Evolutionary conservation across 1,140 invertebrate species (phyloP), one percentile per base, ranked within the genome.

Genomic region (Dysdera silvatica): DNA sequence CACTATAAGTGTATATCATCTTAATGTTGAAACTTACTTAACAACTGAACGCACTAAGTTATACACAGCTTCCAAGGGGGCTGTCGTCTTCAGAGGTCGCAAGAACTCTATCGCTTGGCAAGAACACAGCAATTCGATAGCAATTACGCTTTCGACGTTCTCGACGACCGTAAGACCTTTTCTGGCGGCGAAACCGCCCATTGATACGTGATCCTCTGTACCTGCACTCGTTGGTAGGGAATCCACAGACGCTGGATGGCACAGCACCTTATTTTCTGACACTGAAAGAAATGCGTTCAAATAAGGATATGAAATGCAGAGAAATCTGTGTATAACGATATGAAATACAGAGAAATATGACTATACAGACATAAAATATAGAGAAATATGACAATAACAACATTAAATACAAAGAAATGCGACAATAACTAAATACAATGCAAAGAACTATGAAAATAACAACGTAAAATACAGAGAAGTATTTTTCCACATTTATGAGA

Each of bases 31-130:
- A 20, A 66, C 60, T 70, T 71, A 80, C 78, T 75, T 77, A 3
- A 76, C 80, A 28, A 79, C 76, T 24, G 74, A 74, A 41, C 85
- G 74, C n/a, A 87, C 85, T 2, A 83, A 74, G 49, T 79, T 77
- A 70, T 85, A 83, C 20, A 87, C 83, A 66, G 83, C 84, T 71
- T 87, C 85, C 33, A 87, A 71, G 3, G 86, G 85, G 7, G 77
- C 75, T 2, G 86, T 87, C 12, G 84, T 84, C 69, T 82, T 85
- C 29, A 87, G 72, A 3, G 86, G 86, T 29, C 85, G 76, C 18
- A 87, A 73, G 73, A 88, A 88, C 70, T 87, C 86, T 43, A 88
- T 82, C 1, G 85, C 86, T 75, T 88, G 86, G 72, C 85, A 87
- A 4, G 85, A 85, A 24, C 82, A 80, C 23, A 88, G 67, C 24